These are phyloP conservation scores for Agriotes lineatus DNA, from an alignment of 2,888 invertebrate genomes.

Conservation along the genomic window DNA sequence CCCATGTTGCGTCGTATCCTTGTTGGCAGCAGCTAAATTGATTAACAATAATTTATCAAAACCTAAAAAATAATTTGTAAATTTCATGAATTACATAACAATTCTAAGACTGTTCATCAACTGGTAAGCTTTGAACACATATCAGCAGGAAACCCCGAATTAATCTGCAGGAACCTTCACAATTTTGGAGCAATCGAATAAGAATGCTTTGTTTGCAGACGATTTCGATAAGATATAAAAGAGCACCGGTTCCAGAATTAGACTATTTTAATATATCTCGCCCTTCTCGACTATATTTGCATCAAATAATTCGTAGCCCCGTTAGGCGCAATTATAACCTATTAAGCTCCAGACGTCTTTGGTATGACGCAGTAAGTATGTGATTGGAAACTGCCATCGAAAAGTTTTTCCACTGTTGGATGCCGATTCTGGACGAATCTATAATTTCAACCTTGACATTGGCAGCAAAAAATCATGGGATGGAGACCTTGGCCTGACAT, in stretches of 20 bases:
- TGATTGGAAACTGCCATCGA: neutral
- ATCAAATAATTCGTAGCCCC: constrained; percentile 20
- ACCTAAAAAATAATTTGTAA: too few relatives aligned
- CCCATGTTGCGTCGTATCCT: too few relatives aligned
- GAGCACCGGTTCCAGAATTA: constrained; percentile 53
- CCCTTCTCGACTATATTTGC: constrained; percentile 17
- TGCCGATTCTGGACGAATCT: constrained; percentile 28
- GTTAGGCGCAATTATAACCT: constrained; percentile 16
- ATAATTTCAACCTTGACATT: neutral
- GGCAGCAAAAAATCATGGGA: neutral
- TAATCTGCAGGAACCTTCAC: too few relatives aligned
- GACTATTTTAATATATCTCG: constrained; percentile 45
- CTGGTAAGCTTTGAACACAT: too few relatives aligned
- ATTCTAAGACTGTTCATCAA: too few relatives aligned
- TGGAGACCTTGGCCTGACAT: too few relatives aligned
- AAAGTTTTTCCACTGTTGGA: too few relatives aligned
- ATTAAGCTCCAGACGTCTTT: constrained; percentile 16
- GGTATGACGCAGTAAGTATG: constrained; percentile 30
- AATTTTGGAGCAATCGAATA: neutral
- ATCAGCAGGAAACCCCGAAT: too few relatives aligned
- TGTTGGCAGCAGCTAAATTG: too few relatives aligned
- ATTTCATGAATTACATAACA: too few relatives aligned
- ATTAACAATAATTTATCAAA: too few relatives aligned
- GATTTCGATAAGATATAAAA: constrained; percentile 54
- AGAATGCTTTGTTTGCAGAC: constrained; percentile 51